Evolutionary conservation across 30 jellyfish, hydroid and myxozoan species (phyloP).

Genomic region (Haliclystus octoradiatus): DNA sequence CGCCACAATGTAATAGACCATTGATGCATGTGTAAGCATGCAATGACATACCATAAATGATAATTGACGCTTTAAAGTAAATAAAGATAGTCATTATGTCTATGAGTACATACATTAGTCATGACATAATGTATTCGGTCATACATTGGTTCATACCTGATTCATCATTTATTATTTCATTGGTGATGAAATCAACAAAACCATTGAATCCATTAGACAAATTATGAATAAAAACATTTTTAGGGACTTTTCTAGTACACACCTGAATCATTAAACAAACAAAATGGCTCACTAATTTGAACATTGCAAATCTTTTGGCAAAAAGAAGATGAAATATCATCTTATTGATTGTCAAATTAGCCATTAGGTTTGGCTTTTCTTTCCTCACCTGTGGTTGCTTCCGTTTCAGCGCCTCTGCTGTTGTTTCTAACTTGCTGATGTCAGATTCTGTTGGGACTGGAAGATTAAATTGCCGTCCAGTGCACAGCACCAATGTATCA

Average conservation of each 20-base stretch:
- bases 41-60: conserved; percentile 75
- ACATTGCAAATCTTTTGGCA: no score
- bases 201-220: neutral
- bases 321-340: no score
- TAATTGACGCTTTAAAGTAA: no score
- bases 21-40: conserved; percentile 89
- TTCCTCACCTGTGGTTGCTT: conserved; percentile 36
- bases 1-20: conserved; percentile 46
- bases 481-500: conserved; percentile 87
- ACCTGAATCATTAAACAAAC: neutral
- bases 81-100: no score
- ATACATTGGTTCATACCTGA: no score
- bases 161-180: no score
- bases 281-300: neutral
- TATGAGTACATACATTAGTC: no score
- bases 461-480: conserved; percentile 77
- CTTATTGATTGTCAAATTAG: no score
- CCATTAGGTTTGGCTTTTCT: no score
- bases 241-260: neutral
- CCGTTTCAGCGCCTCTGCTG: conserved; percentile 52
- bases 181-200: no score
- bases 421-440: conserved; percentile 43
- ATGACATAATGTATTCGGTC: no score
- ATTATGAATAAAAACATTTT: neutral
- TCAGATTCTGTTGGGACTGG: conserved; percentile 91